Evolutionary conservation across 2,797 vertebrate species (phyloP).

Genomic region (Gallinago solitaria): DNA sequence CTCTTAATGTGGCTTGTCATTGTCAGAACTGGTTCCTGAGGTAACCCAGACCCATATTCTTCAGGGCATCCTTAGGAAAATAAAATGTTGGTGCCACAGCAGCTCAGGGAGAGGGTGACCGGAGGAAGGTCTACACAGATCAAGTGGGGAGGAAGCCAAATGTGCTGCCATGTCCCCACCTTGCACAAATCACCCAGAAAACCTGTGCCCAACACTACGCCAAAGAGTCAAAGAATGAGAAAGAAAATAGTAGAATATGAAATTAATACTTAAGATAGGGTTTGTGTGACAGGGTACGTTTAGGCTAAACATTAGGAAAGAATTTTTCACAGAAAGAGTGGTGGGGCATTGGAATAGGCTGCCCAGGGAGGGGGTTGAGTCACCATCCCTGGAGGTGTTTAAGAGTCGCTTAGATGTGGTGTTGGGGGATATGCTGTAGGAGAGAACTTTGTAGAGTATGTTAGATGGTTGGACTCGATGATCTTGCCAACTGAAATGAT

Average conservation of each 20-base stretch:
- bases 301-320: too few species aligned
- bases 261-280: background rate
- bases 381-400: too few species aligned
- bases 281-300: background rate
- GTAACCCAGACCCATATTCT: background rate
- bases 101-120: background rate
- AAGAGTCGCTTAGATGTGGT: too few species aligned
- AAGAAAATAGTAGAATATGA: background rate
- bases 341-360: too few species aligned
- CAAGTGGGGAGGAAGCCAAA: background rate
- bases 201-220: background rate
- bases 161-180: accelerated
- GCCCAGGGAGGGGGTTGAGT: too few species aligned
- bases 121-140: background rate
- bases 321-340: too few species aligned
- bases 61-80: background rate
- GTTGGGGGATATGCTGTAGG: too few species aligned
- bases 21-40: background rate
- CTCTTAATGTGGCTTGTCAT: background rate
- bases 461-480: too few species aligned
- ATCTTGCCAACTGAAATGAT: too few species aligned
- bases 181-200: background rate
- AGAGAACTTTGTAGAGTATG: too few species aligned
- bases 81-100: background rate
- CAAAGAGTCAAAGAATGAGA: background rate